Conservation (phyloP, 1,140 invertebrate genomes). For the Monomorium pharaonis region DNA sequence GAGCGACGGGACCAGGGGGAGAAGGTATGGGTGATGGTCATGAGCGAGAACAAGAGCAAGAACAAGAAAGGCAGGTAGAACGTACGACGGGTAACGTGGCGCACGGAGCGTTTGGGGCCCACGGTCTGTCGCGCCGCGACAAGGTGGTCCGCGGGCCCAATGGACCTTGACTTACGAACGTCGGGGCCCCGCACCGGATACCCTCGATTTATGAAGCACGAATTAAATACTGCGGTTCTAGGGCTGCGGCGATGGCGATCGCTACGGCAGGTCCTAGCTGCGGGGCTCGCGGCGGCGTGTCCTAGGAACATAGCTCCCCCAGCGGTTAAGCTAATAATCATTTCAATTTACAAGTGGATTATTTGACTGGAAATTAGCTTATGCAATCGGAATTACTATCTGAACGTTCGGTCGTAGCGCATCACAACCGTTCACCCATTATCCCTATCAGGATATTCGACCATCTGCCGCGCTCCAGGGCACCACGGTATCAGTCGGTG, state of each 20-base stretch:
- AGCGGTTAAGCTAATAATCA: background rate
- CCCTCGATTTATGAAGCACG: slow-evolving; percentile 76
- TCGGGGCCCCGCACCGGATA: slow-evolving; percentile 67
- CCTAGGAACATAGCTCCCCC: background rate
- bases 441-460: slow-evolving; percentile 69
- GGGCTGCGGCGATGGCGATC: slow-evolving; percentile 25
- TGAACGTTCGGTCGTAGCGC: slow-evolving; percentile 59
- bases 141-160: slow-evolving; percentile 67
- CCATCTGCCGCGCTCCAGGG: slow-evolving; percentile 68
- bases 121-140: slow-evolving; percentile 71
- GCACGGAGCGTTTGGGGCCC: slow-evolving; percentile 67
- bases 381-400: slow-evolving; percentile 21
- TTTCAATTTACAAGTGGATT: slow-evolving; percentile 16
- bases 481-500: slow-evolving; percentile 68
- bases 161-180: slow-evolving; percentile 64
- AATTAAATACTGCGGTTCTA: slow-evolving; percentile 67
- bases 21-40: slow-evolving; percentile 55
- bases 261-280: background rate
- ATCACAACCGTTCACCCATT: slow-evolving; percentile 68
- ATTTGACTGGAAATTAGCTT: background rate
- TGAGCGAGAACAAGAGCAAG: slow-evolving; percentile 74
- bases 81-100: slow-evolving; percentile 67
- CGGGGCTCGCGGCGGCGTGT: background rate
- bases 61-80: slow-evolving; percentile 73
- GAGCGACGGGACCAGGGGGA: too few relatives aligned